Evolutionary conservation across 2,113 vertebrate species (phyloP), one percentile per base, ranked within the genome.

Genomic region (Xenopus borealis): DNA sequence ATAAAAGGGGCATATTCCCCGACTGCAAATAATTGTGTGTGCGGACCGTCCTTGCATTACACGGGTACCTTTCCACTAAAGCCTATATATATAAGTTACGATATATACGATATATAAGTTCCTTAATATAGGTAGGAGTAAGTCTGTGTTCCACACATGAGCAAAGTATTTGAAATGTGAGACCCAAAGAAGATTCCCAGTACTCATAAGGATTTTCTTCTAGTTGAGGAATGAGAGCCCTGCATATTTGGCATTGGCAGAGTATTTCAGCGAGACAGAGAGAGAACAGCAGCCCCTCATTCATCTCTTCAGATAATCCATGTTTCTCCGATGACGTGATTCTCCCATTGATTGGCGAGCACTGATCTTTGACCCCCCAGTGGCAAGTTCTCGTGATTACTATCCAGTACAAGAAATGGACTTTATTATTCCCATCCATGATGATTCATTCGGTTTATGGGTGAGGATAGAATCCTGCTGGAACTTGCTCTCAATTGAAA

Each of bases 341-440:
- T 11, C 16, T 46, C 23, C 52, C 33, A 62, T 62, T 75, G 65
- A 75, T 75, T 62, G 65, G 12, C n/a, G 20, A 11, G 7, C 11
- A 6, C 5, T 57, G 44, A 44, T 30, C 58, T 75, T 75, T 75
- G 64, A 75, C 64, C 72, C 5, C n/a, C 47, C 16, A 18, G 64
- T 67, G 53, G 53, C 12, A n/a, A 75, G 53, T 45, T 23, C 18
- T 30, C 13, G 18, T 75, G 45, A 62, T 67, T 44, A 62, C 19
- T 23, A 23, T 62, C 27, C 57, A 40, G 20, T 65, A 52, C 19
- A 16, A n/a, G 18, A 46, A 45, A 66, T 44, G 44, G 23, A 30
- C 45, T 17, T 69, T 46, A 52, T 68, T 62, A 69, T 69, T 68
- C 17, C 46, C 23, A 40, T 2, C 18, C 45, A 67, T 52, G 65